Evolutionary conservation across 2,888 invertebrate genomes (phyloP).

Genomic region (Clunio marinus): DNA sequence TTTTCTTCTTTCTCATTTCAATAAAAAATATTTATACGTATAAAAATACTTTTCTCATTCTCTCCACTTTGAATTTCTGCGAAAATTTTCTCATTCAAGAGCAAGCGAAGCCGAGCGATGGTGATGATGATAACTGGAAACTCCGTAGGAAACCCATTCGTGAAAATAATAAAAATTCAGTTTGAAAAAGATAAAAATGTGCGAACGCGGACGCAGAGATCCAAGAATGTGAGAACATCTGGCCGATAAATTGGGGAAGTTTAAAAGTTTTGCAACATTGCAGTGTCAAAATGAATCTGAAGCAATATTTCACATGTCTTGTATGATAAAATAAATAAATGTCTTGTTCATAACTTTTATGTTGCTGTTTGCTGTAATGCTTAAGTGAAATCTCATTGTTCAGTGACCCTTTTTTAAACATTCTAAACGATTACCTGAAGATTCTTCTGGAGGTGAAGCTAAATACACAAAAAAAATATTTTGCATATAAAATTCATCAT

Average conservation of each 20-base stretch:
- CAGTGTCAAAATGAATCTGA: background rate
- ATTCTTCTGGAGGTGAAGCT: background rate
- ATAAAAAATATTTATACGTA: constrained; percentile 1
- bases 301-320: too few relatives aligned
- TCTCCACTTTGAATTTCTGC: constrained; percentile 13
- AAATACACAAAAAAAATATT: background rate
- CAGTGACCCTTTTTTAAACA: background rate
- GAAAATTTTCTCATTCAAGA: constrained; percentile 11
- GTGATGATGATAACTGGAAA: constrained; percentile 36
- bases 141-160: constrained; percentile 24
- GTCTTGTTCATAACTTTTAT: background rate
- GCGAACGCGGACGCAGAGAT: background rate
- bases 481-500: constrained; percentile 18
- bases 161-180: constrained; percentile 11
- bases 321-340: background rate
- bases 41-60: background rate
- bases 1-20: constrained; percentile 8
- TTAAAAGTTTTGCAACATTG: background rate
- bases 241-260: background rate
- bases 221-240: constrained; percentile 16
- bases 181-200: background rate
- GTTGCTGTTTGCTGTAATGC: background rate
- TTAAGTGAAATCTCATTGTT: constrained; percentile 3
- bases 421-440: constrained; percentile 1
- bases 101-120: too few relatives aligned